Evolutionary conservation across 2,888 invertebrate genomes (phyloP), one percentile per base, ranked within the genome.

Genomic region (Pandemis corylana): DNA sequence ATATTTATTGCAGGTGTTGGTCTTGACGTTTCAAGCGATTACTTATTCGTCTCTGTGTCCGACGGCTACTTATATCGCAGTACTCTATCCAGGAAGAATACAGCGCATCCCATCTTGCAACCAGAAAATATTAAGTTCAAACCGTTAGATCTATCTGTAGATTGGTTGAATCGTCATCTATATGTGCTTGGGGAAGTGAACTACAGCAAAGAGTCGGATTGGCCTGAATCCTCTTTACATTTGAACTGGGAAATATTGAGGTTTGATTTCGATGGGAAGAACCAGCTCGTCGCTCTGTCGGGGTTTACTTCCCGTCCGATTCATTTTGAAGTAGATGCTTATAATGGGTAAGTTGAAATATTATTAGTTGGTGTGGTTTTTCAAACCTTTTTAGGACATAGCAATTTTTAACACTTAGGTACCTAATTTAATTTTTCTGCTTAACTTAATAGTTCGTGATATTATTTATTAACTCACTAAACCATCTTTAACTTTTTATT

Each of bases 261-360:
- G 68, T 97, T 97, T 83, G 96, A 96, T 83, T 95, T 98, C 56
- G 96, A 97, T 83, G 97, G 98, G 0, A 95, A 95, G 79, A 95
- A 96, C 72, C 93, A 97, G 77, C 95, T 96, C 9, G 95, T 97
- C 0, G 96, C 97, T 0, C 92, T 97, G 75, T 96, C 96, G 12
- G 97, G 96, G 0, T 95, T 98, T 72, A 94, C 95, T 69, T 95
- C 95, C 6, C 95, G 96, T 80, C 97, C 98, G 0, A 95, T 96
- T 72, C 97, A 98, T 83, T 96, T 99, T 80, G 97, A 98, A 92
- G 97, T 98, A 0, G 99, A 99, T 93, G 98, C 99, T 49, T 96
- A 97, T 83, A 99, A 99, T 88, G 99, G 99, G 95, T 97, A 89
- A 90, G 93, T 53, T 53, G 51, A 53, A n/a, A 15, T 15, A 53